phyloP scores from a whole-genome alignment of 2,113 vertebrate species.

The Xiphophorus couchianus region DNA sequence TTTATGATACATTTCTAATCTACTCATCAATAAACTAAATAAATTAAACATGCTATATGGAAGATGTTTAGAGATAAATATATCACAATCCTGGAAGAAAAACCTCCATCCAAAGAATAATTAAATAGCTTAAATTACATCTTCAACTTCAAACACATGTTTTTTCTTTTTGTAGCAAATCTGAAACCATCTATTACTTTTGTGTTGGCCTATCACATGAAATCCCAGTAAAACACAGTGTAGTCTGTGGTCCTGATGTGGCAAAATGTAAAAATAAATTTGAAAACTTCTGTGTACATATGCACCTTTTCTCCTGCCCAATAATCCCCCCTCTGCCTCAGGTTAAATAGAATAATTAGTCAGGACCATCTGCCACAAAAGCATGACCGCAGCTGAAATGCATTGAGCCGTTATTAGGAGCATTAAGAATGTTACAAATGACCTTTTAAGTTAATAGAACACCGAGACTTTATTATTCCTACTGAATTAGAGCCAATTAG shows the following conservation, averaged over 20 bases:
- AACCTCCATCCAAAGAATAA: too few relatives aligned
- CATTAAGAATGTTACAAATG: conserved; percentile 31
- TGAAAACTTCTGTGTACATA: background rate
- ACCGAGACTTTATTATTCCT: conserved; percentile 53
- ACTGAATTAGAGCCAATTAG: conserved; percentile 48
- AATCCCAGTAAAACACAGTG: too few relatives aligned
- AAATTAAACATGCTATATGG: too few relatives aligned
- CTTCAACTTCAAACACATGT: too few relatives aligned
- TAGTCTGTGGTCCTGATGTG: background rate
- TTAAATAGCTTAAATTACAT: too few relatives aligned
- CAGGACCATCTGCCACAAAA: conserved; percentile 35
- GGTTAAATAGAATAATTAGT: conserved; percentile 1
- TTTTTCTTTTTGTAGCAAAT: too few relatives aligned
- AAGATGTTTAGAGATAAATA: too few relatives aligned
- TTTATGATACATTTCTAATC: too few relatives aligned
- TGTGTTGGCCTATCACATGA: too few relatives aligned
- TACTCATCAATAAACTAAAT: too few relatives aligned
- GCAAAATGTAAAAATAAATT: background rate
- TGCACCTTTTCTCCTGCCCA: background rate
- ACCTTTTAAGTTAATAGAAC: conserved; percentile 59
- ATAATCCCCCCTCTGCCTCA: background rate
- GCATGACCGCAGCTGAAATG: conserved; percentile 21
- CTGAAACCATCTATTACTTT: too few relatives aligned
- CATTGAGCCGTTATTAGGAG: conserved; percentile 17
- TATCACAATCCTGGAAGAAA: too few relatives aligned